Evolutionary conservation across 2,113 vertebrate genomes (phyloP).

Genomic region (Lonchura striata): DNA sequence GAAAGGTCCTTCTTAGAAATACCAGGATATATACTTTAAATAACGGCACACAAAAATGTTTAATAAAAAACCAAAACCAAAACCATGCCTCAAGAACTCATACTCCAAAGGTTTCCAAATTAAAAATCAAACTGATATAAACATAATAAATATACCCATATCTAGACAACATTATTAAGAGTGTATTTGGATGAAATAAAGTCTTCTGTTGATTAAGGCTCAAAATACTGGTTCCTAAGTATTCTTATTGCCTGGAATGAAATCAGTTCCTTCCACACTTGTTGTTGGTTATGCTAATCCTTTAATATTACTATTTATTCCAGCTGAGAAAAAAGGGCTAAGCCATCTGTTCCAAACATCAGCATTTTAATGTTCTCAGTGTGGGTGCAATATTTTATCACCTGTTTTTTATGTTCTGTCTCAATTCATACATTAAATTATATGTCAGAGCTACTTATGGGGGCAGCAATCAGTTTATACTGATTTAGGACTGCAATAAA

Average conservation of each 20-base stretch:
- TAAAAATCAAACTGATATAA: neutral
- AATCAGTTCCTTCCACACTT: constrained; percentile 40
- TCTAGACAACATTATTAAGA: neutral
- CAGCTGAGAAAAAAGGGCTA: constrained; percentile 26
- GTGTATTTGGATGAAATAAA: neutral
- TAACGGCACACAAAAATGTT: neutral
- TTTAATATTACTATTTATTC: constrained; percentile 56
- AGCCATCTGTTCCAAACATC: constrained; percentile 48
- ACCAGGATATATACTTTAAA: neutral
- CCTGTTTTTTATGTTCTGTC: constrained; percentile 55
- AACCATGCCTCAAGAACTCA: neutral
- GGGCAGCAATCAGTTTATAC: neutral
- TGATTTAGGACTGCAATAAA: constrained; percentile 69
- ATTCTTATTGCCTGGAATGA: neutral
- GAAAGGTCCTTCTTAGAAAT: neutral
- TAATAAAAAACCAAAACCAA: neutral
- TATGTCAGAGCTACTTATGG: constrained; percentile 14
- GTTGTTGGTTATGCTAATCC: constrained; percentile 60
- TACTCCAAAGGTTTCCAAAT: neutral
- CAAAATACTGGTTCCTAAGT: neutral
- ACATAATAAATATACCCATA: neutral
- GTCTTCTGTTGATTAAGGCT: neutral
- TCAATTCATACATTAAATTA: constrained; percentile 31
- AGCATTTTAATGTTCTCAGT: constrained; percentile 34
- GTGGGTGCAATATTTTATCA: constrained; percentile 52